phyloP scores from a whole-genome alignment of 2,113 vertebrate species.

The Dicerorhinus sumatrensis region DNA sequence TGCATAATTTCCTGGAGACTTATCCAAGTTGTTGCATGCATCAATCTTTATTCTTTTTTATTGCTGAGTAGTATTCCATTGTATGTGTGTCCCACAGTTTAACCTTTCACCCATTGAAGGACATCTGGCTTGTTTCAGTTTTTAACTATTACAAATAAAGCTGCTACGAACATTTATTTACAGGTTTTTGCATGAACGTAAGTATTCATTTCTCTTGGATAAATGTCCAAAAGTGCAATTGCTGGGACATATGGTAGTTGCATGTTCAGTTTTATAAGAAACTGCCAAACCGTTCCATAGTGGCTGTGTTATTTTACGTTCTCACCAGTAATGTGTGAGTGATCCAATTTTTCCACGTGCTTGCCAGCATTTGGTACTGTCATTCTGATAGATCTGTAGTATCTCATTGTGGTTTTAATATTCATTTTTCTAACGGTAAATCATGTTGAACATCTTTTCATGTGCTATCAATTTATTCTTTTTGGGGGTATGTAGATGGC shows the following conservation, averaged over 20 bases:
- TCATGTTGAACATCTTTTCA: neutral
- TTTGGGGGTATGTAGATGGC: neutral
- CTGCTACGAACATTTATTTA: neutral
- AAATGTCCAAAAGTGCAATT: neutral
- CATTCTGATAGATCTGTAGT: neutral
- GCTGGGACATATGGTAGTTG: neutral
- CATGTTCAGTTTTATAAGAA: neutral
- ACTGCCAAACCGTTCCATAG: neutral
- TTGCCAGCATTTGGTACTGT: neutral
- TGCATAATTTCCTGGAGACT: neutral
- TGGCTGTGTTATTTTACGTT: neutral
- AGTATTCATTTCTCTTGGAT: slow-evolving; percentile 19
- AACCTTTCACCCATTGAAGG: neutral
- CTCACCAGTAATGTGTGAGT: neutral
- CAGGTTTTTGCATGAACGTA: neutral
- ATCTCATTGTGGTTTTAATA: neutral
- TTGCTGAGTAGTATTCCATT: neutral
- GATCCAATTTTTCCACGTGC: neutral
- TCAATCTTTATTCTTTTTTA: neutral
- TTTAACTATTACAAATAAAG: neutral
- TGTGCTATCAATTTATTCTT: neutral
- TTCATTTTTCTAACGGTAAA: neutral
- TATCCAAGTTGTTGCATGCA: neutral
- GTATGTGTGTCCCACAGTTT: neutral
- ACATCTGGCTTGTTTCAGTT: neutral